phyloP scores from a whole-genome alignment of 2,888 invertebrate species.

The Digitonthophagus gazella region DNA sequence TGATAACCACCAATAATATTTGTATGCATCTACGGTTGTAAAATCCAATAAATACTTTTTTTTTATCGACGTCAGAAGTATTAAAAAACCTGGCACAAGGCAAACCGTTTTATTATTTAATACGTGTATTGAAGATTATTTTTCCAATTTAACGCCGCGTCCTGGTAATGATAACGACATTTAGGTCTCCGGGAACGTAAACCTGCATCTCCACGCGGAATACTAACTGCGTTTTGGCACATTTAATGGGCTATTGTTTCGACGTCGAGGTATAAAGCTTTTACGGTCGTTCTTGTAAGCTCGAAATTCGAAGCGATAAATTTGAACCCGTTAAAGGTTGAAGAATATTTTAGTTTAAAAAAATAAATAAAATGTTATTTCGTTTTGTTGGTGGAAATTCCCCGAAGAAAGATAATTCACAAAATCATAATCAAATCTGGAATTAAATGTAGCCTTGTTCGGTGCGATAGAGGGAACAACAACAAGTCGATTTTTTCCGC shows the following conservation, averaged over 20 bases:
- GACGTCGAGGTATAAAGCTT: background rate
- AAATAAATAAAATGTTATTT: background rate
- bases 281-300: background rate
- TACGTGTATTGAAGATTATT: background rate
- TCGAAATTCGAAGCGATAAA: background rate
- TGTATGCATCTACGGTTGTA: background rate
- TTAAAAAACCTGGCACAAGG: background rate
- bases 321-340: background rate
- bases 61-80: background rate
- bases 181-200: background rate
- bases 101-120: background rate
- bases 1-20: background rate
- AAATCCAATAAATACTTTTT: background rate
- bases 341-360: background rate
- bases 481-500: conserved; percentile 14
- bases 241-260: background rate
- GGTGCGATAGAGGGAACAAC: background rate
- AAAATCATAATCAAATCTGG: background rate
- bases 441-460: background rate
- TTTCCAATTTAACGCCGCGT: background rate
- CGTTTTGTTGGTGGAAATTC: no score
- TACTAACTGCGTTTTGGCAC: background rate
- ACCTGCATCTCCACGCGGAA: background rate
- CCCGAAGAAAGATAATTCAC: background rate
- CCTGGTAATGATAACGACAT: background rate